Percentiles rank a stretch among this genome's conserved stretches.
These are phyloP conservation scores for Gnathonemus echidnorhynchus DNA, from an alignment of 2,113 vertebrate genomes.

Conservation along the genomic window DNA sequence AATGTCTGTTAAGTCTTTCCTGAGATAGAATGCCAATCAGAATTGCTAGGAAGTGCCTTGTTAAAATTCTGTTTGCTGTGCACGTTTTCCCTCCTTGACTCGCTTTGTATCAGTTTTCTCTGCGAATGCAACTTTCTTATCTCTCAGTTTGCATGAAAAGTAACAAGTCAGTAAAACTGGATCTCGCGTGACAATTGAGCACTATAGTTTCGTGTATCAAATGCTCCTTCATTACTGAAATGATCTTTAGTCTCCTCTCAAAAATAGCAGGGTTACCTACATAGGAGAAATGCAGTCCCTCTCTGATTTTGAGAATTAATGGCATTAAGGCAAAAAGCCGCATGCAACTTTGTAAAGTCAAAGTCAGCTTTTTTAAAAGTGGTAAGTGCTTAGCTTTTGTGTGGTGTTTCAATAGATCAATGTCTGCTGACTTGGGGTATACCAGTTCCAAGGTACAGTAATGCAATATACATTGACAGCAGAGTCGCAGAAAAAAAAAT, in stretches of 20 bases:
- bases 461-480: slow-evolving; percentile 34
- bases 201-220: slow-evolving; percentile 48
- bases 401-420: slow-evolving; percentile 27
- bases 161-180: slow-evolving; percentile 59
- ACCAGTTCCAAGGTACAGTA: slow-evolving; percentile 33
- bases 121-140: slow-evolving; percentile 46
- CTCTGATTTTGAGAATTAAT: background rate
- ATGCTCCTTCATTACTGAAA: slow-evolving; percentile 42
- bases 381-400: slow-evolving; percentile 27
- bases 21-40: background rate
- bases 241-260: slow-evolving; percentile 50
- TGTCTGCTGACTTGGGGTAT: slow-evolving; percentile 28
- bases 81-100: slow-evolving; percentile 44
- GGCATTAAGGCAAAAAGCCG: background rate
- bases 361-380: slow-evolving; percentile 38
- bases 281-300: background rate
- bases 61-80: slow-evolving; percentile 43
- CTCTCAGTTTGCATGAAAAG: slow-evolving; percentile 45
- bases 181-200: slow-evolving; percentile 51
- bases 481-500: slow-evolving; percentile 26
- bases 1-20: background rate
- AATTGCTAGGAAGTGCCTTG: background rate
- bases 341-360: background rate
- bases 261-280: background rate
- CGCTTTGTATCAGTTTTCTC: slow-evolving; percentile 57